Percentiles rank a stretch among this genome's conserved stretches.
Evolutionary conservation across 2,888 invertebrate genomes (phyloP).

Genomic region (Hirudinaria manillensis): DNA sequence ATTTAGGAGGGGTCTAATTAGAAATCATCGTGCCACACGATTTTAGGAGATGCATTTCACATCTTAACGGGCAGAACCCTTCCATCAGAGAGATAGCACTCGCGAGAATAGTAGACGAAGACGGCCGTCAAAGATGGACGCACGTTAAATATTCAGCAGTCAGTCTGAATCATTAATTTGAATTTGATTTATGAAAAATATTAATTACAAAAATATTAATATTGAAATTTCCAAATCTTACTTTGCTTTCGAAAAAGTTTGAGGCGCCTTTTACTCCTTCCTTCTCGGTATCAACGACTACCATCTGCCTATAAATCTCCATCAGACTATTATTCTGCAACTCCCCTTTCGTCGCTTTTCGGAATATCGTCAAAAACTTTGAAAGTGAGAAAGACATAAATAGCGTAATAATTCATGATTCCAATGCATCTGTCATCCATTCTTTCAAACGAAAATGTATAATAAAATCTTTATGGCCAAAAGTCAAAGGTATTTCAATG

Average conservation of each 20-base stretch:
- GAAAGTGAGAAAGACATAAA: constrained; percentile 7
- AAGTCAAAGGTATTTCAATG: too few relatives aligned
- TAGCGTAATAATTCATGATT: not conserved
- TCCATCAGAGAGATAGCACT: too few relatives aligned
- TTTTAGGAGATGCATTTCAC: too few relatives aligned
- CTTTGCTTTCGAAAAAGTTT: constrained; percentile 89
- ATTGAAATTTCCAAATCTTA: constrained; percentile 46
- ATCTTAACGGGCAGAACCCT: too few relatives aligned
- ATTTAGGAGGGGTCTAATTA: too few relatives aligned
- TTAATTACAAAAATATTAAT: not conserved
- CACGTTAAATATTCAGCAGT: not conserved
- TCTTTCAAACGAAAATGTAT: too few relatives aligned
- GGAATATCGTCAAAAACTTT: constrained; percentile 62
- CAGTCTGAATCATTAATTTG: not conserved
- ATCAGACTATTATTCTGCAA: constrained; percentile 72
- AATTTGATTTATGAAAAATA: not conserved
- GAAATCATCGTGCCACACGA: too few relatives aligned
- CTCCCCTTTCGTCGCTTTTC: constrained; percentile 87
- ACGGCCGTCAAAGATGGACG: too few relatives aligned
- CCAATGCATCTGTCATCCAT: too few relatives aligned
- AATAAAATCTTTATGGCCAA: too few relatives aligned
- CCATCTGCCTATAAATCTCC: constrained; percentile 71
- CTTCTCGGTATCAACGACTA: constrained; percentile 85
- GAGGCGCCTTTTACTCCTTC: constrained; percentile 91
- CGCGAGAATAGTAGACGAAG: too few relatives aligned